phyloP scores from a whole-genome alignment of 2,113 vertebrate genomes.

The Probosciger aterrimus region DNA sequence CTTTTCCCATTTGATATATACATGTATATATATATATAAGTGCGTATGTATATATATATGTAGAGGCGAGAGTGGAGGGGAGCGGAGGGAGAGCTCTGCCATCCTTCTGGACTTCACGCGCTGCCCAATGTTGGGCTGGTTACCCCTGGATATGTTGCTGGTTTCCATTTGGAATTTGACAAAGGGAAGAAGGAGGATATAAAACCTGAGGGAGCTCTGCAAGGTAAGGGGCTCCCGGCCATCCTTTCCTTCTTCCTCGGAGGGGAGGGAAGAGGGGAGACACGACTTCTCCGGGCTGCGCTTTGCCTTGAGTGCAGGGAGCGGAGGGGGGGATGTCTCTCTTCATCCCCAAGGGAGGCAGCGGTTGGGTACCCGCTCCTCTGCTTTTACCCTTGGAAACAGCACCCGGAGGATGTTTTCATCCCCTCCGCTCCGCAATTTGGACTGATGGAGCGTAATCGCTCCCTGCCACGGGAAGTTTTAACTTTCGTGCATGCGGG shows the following conservation, averaged over 20 bases:
- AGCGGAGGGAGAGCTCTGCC: not conserved
- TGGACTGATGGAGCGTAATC: not conserved
- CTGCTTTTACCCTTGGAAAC: not conserved
- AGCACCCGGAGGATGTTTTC: not conserved
- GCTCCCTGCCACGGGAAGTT: conserved; percentile 41
- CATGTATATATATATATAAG: not conserved
- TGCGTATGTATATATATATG: conserved; percentile 39
- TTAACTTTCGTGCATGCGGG: conserved; percentile 41
- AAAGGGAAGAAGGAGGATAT: conserved; percentile 55
- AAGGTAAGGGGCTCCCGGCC: conserved; percentile 53
- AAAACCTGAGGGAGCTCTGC: conserved; percentile 25
- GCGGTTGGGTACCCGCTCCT: not conserved
- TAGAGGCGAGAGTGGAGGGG: conserved; percentile 10
- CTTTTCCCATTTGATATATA: not conserved
- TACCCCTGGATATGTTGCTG: conserved; percentile 68
- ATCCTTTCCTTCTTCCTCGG: not conserved
- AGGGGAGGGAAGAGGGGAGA: not conserved
- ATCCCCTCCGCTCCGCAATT: not conserved
- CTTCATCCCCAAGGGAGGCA: not conserved
- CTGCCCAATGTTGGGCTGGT: conserved; percentile 57
- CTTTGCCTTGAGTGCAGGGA: not conserved
- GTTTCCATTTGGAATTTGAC: conserved; percentile 65
- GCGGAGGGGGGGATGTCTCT: not conserved
- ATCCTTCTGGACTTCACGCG: conserved; percentile 48
- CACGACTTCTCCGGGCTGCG: not conserved